Percentiles rank a stretch among this genome's conserved stretches.
Conservation (phyloP, 2,113 vertebrate genomes). For the Caretta caretta region DNA sequence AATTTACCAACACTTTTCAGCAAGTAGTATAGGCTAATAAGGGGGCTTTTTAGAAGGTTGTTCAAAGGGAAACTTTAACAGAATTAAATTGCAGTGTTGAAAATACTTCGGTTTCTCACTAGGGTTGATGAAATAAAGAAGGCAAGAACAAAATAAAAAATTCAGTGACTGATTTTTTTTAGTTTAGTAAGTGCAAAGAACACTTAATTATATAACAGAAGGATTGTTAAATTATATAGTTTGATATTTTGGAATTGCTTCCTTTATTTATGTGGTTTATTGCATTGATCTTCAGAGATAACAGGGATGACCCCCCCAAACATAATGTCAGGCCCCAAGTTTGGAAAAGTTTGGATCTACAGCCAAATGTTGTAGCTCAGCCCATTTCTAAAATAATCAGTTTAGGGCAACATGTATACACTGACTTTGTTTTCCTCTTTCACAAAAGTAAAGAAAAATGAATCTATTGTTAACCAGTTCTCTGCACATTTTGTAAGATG, state of each 20-base stretch:
- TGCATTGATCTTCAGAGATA: background rate
- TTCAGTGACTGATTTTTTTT: background rate
- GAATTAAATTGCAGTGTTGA: background rate
- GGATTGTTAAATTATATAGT: background rate
- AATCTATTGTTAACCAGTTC: fast-evolving
- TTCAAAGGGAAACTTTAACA: background rate
- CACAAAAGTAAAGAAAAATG: background rate
- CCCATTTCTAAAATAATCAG: background rate
- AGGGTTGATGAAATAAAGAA: background rate
- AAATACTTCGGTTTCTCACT: background rate
- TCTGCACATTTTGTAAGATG: background rate
- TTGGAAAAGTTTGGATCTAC: background rate
- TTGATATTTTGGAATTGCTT: background rate
- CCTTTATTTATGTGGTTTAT: background rate
- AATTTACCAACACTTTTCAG: background rate
- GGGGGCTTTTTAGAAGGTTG: background rate
- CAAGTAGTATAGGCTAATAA: background rate
- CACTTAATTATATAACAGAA: background rate
- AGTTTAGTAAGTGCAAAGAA: background rate
- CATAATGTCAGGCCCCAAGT: background rate
- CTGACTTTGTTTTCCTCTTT: background rate
- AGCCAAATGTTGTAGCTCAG: background rate
- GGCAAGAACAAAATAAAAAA: background rate
- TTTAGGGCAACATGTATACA: fast-evolving
- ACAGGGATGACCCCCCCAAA: background rate